Evolutionary conservation across 2,888 invertebrate genomes (phyloP), one percentile per base, ranked within the genome.

Genomic region (Melinaea marsaeus): DNA sequence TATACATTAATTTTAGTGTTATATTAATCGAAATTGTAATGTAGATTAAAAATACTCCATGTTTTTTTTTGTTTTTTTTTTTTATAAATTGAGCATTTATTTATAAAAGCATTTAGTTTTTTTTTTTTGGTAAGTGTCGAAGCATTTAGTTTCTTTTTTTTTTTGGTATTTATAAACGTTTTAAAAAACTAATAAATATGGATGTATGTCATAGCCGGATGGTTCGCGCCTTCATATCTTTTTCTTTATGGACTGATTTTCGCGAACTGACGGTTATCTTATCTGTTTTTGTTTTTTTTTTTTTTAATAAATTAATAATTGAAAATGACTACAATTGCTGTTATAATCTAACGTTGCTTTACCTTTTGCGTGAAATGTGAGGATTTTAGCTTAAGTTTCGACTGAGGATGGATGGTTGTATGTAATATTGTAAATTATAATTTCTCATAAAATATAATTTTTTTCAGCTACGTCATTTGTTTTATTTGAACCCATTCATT

Each of bases 361-460:
- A 90, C 89, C 87, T 91, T 90, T 90, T 90, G 90, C 88, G 91
- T 90, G 90, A 88, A 90, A 90, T 91, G 90, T 90, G 89, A 90
- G 87, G 85, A 85, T 89, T 90, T 90, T 91, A 91, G 91, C 91
- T 90, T 91, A 91, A 91, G 91, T 91, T 90, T 86, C 90, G 91
- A 89, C 89, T 90, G 91, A 90, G 85, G 91, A 91, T 85, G 91
- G 88, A 90, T 91, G 91, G 86, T 86, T 90, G 91, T 86, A 89
- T 90, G 89, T 89, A 91, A 91, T 91, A 91, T 91, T 91, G 91
- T 91, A 91, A 91, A 91, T 91, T 91, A 91, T 91, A 89, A 91
- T 91, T 91, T 91, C 91, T 91, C 91, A 91, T 91, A 91, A 91
- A 91, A 91, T 91, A 91, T 90, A 91, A 91, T 91, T 91, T 91